Base-by-base conservation (phyloP, 1,140 invertebrate genomes). In the Microplitis demolitor region DNA sequence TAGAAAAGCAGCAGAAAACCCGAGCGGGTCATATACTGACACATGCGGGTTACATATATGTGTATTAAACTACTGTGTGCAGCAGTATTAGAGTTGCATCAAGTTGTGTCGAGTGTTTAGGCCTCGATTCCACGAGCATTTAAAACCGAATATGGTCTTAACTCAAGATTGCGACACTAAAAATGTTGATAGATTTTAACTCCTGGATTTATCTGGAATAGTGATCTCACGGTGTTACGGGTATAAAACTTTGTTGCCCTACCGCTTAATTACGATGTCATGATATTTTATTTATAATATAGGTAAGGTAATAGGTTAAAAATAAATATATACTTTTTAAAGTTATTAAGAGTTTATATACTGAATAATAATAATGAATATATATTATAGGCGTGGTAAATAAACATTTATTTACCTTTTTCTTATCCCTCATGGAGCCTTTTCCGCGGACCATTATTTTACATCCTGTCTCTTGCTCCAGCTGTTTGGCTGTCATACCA, bases 401-500 rank as follows among this genome's bases (percentile, higher is more conserved):
- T 45, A 45, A 45, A 45, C 39, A 45, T 45, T 45, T 45, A 39
- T 63, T 90, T 91, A 99, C 98, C 95, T 99, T 99, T 89, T 98
- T 97, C 90, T 99, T 99, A 87, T 99, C 98, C 85, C 98, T 91
- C 98, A 99, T 99, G 53, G 98, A 99, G n/a, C 98, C 98, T 88
- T 98, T 97, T 80, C 98, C 98, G 88, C 98, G 91, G 73, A 99
- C 97, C 98, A 99, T 99, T 79, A 99, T 99, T 93, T 99, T 99
- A 89, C 98, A 99, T 80, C 98, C 97, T 79, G 98, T 99, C 91
- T 99, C 98, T 88, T 98, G 96, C 89, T 99, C 98, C 83, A 99
- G 89, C 88, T 99, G 97, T 89, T 99, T 99, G 33, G 98, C 98
- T 70, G 98, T 99, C 97, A 99, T 99, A 76, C 98, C 98, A 78